Base-by-base conservation (phyloP, 2,113 vertebrate genomes). In the Ailuropoda melanoleuca region DNA sequence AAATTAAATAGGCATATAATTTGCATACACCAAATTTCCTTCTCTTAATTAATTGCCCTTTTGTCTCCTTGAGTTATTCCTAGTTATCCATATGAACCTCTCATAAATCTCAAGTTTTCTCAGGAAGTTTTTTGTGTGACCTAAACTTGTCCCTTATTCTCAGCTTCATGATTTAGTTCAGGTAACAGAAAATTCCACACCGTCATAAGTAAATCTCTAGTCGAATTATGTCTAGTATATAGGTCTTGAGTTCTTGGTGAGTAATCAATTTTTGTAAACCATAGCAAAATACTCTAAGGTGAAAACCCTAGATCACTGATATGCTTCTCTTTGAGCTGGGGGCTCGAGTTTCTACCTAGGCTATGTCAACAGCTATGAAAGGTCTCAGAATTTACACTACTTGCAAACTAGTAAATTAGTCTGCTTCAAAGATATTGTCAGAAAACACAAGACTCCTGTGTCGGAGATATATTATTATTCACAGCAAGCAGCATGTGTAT, bases 141-240 rank as follows among this genome's bases (percentile, higher is more conserved):
- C 62, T 85, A 89, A 95, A 64, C 23, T 85, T 95, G 9, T 80
- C 53, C n/a, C 89, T 89, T 95, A 88, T 58, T 83, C 66, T 90
- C 23, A 80, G 55, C 31, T 80, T 95, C 31, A 77, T 70, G 55
- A 92, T 85, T 93, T 80, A 80, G 50, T 68, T 96, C 58, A 7
- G n/a, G 43, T 75, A 92, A 96, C 29, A 68, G 78, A 53, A 24
- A 88, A 75, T 56, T 93, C 31, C 70, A 85, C 17, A 48, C 39
- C 48, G 13, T 72, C 43, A 80, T 85, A 70, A 93, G 14, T 62
- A 80, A 80, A 56, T 55, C 13, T 85, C 9, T 72, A 80, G 34
- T 80, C 62, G 8, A 77, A 84, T 77, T 60, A 68, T 53, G 77
- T 88, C 2, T 85, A 39, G 58, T 24, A 75, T 50, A 37, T 77